Base-by-base conservation (phyloP, 35 echinoderm and acorn worm species). In the Holothuria glaberrima region DNA sequence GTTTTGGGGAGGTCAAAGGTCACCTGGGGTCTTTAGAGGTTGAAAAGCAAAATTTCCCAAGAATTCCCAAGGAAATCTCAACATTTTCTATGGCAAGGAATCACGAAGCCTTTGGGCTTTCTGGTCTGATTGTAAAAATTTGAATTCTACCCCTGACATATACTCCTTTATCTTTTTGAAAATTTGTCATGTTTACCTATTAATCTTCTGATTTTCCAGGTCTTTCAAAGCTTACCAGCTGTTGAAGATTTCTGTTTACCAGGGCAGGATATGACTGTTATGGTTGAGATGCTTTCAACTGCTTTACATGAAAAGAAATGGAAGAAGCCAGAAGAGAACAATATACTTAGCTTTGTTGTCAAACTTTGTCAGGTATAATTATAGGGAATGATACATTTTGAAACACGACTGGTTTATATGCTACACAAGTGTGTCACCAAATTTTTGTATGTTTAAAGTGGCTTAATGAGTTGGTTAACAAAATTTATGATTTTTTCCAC, bases 261-360 rank as follows among this genome's bases (percentile, higher is more conserved):
- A 75, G 20, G 38, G 38, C 14, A 10, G 0, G 71, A 38, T 22
- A 75, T 21, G 19, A n/a, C 31, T 16, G 25, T 75, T 22, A 16
- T 75, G 18, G 41, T 75, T 36, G 12, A 32, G 28, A 22, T 36
- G 2, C 13, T 75, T 6, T 38, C 33, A n/a, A 9, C 32, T 17
- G 32, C 21, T 22, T 41, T 75, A 32, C 33, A 34, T 7, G 22
- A 32, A 38, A 41, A 75, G 29, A 38, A 32, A 22, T 75, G 71
- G 71, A 75, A 31, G 19, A 35, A 21, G 10, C 18, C 28, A 75
- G 71, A 75, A 75, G 71, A 75, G 31, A 35, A 10, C 12, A 75
- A 75, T 41, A 12, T 75, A 41, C 33, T 75, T 10, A 75, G 38
- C 29, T 75, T 75, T 75, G 32, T 41, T 31, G 71, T 75, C 29